A percentile compares a stretch with the other conserved stretches of the same genome.
Evolutionary conservation across 2,113 vertebrate species (phyloP).

Genomic region (Ranitomeya variabilis): DNA sequence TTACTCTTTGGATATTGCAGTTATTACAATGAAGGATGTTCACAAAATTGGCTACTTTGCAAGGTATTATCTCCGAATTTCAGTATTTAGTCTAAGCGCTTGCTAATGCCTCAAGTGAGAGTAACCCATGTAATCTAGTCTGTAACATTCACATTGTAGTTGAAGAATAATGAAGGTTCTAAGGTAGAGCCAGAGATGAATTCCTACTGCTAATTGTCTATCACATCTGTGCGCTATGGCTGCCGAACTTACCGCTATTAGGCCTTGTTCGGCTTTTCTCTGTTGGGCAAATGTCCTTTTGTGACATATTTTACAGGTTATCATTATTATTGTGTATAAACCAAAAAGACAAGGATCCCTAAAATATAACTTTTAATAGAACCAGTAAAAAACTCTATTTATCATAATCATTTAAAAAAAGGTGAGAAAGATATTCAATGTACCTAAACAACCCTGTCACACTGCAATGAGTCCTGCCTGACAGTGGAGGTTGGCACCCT

Average conservation of each 20-base stretch:
- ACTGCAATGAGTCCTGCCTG: no score
- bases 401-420: no score
- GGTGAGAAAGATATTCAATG: no score
- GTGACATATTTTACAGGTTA: not conserved
- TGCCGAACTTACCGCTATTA: not conserved
- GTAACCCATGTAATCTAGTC: not conserved
- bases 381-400: no score
- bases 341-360: no score
- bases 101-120: not conserved
- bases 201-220: not conserved
- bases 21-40: not conserved
- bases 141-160: not conserved
- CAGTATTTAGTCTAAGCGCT: not conserved
- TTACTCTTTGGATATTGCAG: not conserved
- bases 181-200: not conserved
- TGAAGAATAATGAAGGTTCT: not conserved
- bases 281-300: not conserved
- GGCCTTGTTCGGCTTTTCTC: not conserved
- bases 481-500: no score
- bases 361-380: no score
- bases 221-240: not conserved
- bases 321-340: not conserved
- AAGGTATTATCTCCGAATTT: not conserved
- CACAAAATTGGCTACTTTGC: not conserved
- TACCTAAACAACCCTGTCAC: no score